Percentiles rank a stretch among this genome's conserved stretches.
phyloP scores from a whole-genome alignment of 2,888 invertebrate genomes.

The Conomelus anceps region DNA sequence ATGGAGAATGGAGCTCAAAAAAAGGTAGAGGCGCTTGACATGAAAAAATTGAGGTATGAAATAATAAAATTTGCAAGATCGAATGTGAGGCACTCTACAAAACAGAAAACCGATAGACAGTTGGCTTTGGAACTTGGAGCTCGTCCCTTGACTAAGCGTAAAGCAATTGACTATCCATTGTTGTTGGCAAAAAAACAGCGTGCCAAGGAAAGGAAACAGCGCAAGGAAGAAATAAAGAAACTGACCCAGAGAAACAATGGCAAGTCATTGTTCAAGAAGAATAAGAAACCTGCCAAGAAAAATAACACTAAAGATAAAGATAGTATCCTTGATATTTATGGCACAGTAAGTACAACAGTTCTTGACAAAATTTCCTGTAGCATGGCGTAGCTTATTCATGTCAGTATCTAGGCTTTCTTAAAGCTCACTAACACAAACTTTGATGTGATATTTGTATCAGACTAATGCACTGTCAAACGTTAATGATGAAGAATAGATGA shows the following conservation, averaged over 20 bases:
- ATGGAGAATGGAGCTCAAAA: neutral
- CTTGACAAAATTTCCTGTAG: too few relatives aligned
- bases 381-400: too few relatives aligned
- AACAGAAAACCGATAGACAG: slow-evolving; percentile 1
- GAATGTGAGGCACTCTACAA: neutral
- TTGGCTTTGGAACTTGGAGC: slow-evolving; percentile 1
- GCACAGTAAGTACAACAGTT: neutral
- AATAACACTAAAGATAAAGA: neutral
- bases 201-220: neutral
- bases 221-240: neutral
- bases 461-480: too few relatives aligned
- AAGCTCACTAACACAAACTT: too few relatives aligned
- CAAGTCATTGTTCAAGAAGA: neutral
- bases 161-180: neutral
- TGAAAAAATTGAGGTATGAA: neutral
- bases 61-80: slow-evolving; percentile 1
- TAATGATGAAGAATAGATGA: too few relatives aligned
- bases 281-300: neutral
- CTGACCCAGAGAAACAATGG: neutral
- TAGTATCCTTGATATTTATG: neutral
- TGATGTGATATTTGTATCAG: too few relatives aligned
- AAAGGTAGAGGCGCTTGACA: neutral
- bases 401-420: too few relatives aligned
- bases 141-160: neutral
- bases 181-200: neutral